Evolutionary conservation across 2,113 vertebrate species (phyloP), one percentile per base, ranked within the genome.

Genomic region (Stegastes partitus): DNA sequence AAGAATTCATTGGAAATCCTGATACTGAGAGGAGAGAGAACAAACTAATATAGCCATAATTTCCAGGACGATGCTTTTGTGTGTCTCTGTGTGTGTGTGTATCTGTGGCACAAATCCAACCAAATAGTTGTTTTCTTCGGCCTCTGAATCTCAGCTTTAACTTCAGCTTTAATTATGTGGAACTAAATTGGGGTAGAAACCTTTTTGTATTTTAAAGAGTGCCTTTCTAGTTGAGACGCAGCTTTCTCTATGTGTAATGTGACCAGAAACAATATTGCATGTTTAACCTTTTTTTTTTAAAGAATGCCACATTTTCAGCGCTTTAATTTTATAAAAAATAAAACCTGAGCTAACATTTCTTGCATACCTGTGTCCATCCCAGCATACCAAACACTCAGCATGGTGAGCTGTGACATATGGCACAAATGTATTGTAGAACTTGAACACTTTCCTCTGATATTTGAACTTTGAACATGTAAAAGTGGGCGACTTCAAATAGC

Each of bases 1-100:
- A 92, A 91, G 89, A 88, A 87, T 88, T 91, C 75, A 85, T 74
- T 85, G 84, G 59, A 79, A 87, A 88, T 83, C 77, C 73, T 62
- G 81, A 87, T 91, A 69, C 34, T 4, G 58, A 64, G 42, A 53
- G 34, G 18, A 51, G 49, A 39, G 69, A 66, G 62, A 67, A 62
- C 77, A 78, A 81, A 86, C 79, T 73, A 83, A 90, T 84, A 73
- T 18, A 62, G 53, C 42, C 15, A 47, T 70, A 42, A 67, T 63
- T 87, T 78, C 21, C 66, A 74, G 22, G 42, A 59, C n/a, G 39
- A 42, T 57, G 34, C 68, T 42, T 19, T 34, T 54, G 59, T 44
- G 50, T 51, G 68, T 44, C 59, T 51, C 45, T 31, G 49, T 61
- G 25, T 67, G 47, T 42, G 39, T 45, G 39, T 42, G 39, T 42